A percentile compares a stretch with the other conserved stretches of the same genome.
Evolutionary conservation across 2,797 vertebrate genomes (phyloP).

Genomic region (Coccyzus lansbergi): DNA sequence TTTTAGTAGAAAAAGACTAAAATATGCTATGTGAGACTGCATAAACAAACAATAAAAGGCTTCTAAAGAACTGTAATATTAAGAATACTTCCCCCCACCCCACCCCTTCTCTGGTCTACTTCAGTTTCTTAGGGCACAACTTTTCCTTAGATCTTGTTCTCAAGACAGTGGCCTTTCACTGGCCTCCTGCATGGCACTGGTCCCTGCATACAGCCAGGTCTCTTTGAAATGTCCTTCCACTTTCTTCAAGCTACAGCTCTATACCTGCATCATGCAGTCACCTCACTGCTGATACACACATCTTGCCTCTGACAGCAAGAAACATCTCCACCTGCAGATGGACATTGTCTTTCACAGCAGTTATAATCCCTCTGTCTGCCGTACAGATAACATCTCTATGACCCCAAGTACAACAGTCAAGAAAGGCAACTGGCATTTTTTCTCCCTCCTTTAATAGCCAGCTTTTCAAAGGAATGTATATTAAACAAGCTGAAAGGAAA

Average conservation of each 20-base stretch:
- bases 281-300: rapidly evolving
- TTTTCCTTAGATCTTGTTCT: not conserved
- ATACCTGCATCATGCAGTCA: rapidly evolving
- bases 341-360: not conserved
- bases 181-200: not conserved
- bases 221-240: not conserved
- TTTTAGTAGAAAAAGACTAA: not conserved
- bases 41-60: not conserved
- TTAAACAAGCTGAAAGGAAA: not conserved
- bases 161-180: not conserved
- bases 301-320: not conserved
- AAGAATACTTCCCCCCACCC: not conserved
- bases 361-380: not conserved
- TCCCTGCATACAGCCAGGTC: not conserved
- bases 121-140: not conserved
- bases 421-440: not conserved
- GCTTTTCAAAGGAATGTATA: rapidly evolving
- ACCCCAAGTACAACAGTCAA: not conserved
- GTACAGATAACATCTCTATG: not conserved
- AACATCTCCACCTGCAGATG: not conserved
- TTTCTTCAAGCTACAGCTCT: not conserved
- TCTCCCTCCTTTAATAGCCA: not conserved
- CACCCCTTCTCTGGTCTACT: not conserved
- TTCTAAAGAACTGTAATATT: not conserved
- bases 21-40: not conserved